These are phyloP conservation scores for Muscidifurax raptorellus DNA, from an alignment of 1,140 invertebrate species.

Conservation along the genomic window DNA sequence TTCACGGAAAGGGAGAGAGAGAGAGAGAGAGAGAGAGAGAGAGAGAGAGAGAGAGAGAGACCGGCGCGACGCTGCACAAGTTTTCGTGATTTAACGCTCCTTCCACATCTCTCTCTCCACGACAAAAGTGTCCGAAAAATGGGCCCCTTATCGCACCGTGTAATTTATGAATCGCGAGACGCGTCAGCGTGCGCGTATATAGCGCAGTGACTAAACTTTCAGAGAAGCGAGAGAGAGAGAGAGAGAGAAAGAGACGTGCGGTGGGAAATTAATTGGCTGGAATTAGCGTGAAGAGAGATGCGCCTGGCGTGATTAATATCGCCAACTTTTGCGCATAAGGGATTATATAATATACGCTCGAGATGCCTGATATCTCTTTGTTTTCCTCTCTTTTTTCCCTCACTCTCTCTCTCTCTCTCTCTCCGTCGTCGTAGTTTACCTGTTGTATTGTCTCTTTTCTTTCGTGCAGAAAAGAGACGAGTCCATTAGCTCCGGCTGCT, in stretches of 20 bases:
- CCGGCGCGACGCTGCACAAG: neutral
- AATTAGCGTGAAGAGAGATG: constrained; percentile 48
- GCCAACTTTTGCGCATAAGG: constrained; percentile 28
- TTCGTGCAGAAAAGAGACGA: neutral
- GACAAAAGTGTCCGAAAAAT: constrained; percentile 25
- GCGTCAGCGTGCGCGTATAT: constrained; percentile 9
- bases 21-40: neutral
- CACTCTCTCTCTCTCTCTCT: neutral
- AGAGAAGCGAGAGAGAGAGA: neutral
- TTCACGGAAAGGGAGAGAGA: neutral
- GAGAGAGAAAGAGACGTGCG: constrained; percentile 38
- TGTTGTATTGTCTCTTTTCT: neutral
- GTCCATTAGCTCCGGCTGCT: constrained; percentile 49
- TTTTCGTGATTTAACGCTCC: constrained; percentile 39
- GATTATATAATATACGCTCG: neutral
- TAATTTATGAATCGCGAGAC: constrained; percentile 48
- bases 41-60: neutral
- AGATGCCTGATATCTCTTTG: neutral
- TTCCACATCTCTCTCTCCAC: neutral
- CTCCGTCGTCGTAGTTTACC: neutral
- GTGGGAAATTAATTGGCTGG: constrained; percentile 43
- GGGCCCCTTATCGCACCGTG: constrained; percentile 2
- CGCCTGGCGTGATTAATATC: constrained; percentile 49
- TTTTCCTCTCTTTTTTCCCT: neutral
- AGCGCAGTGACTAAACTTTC: neutral